phyloP scores from a whole-genome alignment of 2,797 vertebrate genomes.

The Phoeniculus purpureus region DNA sequence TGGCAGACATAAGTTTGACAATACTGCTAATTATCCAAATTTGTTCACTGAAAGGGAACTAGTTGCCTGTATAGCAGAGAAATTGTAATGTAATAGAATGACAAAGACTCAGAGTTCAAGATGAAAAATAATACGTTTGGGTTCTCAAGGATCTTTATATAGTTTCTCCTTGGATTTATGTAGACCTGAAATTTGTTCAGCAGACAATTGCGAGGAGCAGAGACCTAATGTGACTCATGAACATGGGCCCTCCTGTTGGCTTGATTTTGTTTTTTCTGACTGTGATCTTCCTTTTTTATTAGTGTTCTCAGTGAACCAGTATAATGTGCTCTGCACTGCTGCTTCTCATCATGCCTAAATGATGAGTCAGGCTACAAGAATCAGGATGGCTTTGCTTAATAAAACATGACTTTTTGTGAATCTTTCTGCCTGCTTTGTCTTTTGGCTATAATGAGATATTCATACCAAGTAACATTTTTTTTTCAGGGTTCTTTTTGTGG shows the following conservation, averaged over 20 bases:
- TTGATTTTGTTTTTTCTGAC: constrained; percentile 3
- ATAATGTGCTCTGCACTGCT: not conserved
- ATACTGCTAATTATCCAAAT: constrained; percentile 34
- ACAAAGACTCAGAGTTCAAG: constrained; percentile 30
- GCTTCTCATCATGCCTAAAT: not conserved
- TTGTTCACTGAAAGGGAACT: constrained; percentile 27
- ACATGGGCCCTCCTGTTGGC: not conserved
- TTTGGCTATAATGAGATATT: not conserved
- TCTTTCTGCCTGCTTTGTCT: not conserved
- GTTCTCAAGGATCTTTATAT: not conserved
- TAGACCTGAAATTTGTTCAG: not conserved
- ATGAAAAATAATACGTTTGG: not conserved
- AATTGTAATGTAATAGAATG: constrained; percentile 30
- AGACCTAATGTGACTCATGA: constrained; percentile 16
- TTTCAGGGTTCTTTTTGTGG: accelerated
- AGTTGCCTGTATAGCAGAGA: constrained; percentile 19
- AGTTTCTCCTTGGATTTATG: constrained; percentile 7
- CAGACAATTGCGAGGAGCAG: not conserved
- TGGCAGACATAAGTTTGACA: constrained; percentile 33
- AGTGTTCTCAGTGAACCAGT: not conserved
- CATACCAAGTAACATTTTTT: not conserved
- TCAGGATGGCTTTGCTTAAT: not conserved
- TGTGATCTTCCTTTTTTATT: not conserved
- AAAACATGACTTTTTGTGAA: not conserved
- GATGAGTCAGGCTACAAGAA: not conserved